phyloP scores from a whole-genome alignment of 2,888 invertebrate genomes.

The Stegana nigrithorax region DNA sequence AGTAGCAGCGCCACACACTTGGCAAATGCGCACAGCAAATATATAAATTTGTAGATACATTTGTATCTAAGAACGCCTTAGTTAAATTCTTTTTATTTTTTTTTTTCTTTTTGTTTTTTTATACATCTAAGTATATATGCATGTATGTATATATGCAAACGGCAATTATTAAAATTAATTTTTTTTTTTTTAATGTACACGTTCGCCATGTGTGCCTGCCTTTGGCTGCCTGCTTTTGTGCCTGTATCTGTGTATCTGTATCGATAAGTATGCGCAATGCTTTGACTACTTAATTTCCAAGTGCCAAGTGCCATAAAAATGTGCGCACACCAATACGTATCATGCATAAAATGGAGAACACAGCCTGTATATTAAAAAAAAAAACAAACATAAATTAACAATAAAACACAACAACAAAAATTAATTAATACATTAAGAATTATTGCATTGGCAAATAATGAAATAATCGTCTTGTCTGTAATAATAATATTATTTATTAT shows the following conservation, averaged over 20 bases:
- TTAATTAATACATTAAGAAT: no score
- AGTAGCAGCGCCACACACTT: neutral
- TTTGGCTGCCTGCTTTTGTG: neutral
- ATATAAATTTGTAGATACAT: constrained; percentile 17
- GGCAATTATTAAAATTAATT: constrained; percentile 19
- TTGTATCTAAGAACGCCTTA: no score
- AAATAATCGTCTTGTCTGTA: no score
- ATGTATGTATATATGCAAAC: constrained; percentile 8
- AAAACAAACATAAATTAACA: neutral
- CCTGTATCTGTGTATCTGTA: neutral
- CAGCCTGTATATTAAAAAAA: neutral
- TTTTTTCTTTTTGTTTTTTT: no score
- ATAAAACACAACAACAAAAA: no score
- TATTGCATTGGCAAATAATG: neutral
- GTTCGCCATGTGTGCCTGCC: no score
- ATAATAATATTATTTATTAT: no score
- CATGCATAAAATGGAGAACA: neutral
- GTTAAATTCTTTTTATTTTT: no score
- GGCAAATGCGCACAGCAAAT: constrained; percentile 48
- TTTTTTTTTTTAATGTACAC: constrained; percentile 6
- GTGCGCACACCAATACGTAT: neutral
- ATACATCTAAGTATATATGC: no score
- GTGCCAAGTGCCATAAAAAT: constrained; percentile 59
- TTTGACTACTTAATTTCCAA: constrained; percentile 57
- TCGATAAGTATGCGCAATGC: no score